Conservation (phyloP, 2,113 vertebrate species). For the Dasyprocta punctata region DNA sequence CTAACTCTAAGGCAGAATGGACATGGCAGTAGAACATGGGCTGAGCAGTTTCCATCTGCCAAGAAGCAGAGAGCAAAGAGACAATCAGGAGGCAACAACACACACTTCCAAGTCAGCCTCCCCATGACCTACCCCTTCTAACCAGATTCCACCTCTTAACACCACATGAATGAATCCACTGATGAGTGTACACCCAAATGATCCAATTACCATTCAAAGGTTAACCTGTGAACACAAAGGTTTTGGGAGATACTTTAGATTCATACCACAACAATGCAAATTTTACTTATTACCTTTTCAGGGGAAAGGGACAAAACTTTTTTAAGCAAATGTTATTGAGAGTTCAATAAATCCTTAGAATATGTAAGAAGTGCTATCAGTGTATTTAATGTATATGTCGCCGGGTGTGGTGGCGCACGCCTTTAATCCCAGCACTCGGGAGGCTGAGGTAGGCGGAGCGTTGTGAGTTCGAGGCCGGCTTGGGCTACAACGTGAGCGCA, state of each 20-base stretch:
- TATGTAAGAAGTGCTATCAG: neutral
- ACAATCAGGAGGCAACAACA: neutral
- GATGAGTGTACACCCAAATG: neutral
- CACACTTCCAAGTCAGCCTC: neutral
- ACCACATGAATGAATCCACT: neutral
- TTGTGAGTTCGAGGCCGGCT: too few relatives aligned
- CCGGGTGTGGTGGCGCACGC: too few relatives aligned
- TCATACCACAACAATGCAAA: neutral
- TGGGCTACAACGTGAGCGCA: too few relatives aligned
- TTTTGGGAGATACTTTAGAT: neutral
- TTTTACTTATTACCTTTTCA: neutral
- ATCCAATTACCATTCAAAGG: neutral
- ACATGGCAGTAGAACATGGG: neutral
- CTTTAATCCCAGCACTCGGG: too few relatives aligned
- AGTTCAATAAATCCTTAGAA: neutral
- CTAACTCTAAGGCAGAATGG: neutral
- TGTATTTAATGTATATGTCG: neutral
- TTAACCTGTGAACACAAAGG: neutral
- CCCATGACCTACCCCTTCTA: too few relatives aligned
- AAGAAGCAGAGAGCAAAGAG: neutral
- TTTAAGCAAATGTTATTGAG: conserved; percentile 27
- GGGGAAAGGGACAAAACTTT: neutral
- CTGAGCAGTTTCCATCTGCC: too few relatives aligned
- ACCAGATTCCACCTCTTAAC: too few relatives aligned
- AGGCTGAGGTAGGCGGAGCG: too few relatives aligned